Evolutionary conservation across 2,797 vertebrate species (phyloP), one percentile per base, ranked within the genome.

Genomic region (Numenius phaeopus): DNA sequence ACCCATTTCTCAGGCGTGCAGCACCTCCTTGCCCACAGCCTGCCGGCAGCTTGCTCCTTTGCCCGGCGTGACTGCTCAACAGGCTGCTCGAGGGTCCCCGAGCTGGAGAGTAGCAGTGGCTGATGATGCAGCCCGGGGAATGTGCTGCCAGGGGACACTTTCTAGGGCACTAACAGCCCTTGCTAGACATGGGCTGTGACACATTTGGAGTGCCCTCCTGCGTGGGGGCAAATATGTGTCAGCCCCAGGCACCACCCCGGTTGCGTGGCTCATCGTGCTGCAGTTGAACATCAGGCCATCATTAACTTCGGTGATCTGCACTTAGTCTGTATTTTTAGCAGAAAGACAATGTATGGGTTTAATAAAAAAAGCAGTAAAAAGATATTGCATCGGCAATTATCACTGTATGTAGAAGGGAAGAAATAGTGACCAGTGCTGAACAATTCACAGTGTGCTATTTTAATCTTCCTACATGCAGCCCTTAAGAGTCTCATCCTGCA

Each of bases 291-390:
- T 44, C 44, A n/a, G 78, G 64, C 39, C 75, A 5, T 44, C 39
- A 19, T 76, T 76, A 70, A 70, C 75, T 73, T 52, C 40, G 75
- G 37, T 42, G 71, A 71, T 85, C 71, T 24, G 54, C 76, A 11
- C 62, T 65, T 58, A 29, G 90, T 10, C 39, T 62, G 78, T 71
- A 62, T 93, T 90, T 95, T 96, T 93, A 94, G 83, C 61, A 82
- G 76, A 42, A 85, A 80, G 32, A 14, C 59, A 78, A 94, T n/a
- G 61, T 83, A 89, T 77, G 75, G 17, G 46, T 91, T 94, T 96
- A 95, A 96, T 89, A 84, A 97, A 94, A 95, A 95, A 79, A 64
- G 70, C 75, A 88, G 30, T 96, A 94, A 94, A 96, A 96, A 44
- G 84, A 94, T 69, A 96, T 0, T 88, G 65, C 17, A 0, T 69